Evolutionary conservation across 2,888 invertebrate species (phyloP).

Genomic region (Cheiracanthium punctorium): DNA sequence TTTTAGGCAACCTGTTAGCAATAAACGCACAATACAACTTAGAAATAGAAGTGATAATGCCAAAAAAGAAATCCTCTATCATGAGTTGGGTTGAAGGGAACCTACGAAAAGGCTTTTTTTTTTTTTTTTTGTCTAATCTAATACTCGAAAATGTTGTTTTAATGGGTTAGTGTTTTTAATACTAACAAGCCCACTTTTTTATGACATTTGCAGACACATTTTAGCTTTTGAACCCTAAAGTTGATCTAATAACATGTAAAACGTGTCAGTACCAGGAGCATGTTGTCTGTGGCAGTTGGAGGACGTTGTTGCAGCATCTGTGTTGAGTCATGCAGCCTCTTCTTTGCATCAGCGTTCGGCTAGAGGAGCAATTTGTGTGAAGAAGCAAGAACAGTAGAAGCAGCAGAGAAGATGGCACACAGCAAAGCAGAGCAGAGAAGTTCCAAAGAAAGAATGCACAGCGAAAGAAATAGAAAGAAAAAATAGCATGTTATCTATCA

Average conservation of each 20-base stretch:
- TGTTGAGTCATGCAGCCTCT: slow-evolving; percentile 56
- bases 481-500: slow-evolving; percentile 41
- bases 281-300: slow-evolving; percentile 54
- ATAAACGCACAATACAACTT: too few relatives aligned
- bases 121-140: too few relatives aligned
- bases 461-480: slow-evolving; percentile 37
- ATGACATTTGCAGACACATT: too few relatives aligned
- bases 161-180: too few relatives aligned
- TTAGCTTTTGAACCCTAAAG: too few relatives aligned
- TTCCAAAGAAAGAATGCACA: slow-evolving; percentile 39
- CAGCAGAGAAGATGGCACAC: slow-evolving; percentile 31
- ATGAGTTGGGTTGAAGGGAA: too few relatives aligned
- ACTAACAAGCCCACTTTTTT: too few relatives aligned
- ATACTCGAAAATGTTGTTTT: too few relatives aligned
- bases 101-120: too few relatives aligned
- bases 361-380: slow-evolving; percentile 41
- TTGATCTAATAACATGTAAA: slow-evolving; percentile 1
- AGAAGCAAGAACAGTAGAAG: slow-evolving; percentile 24
- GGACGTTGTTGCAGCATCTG: slow-evolving; percentile 48
- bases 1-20: too few relatives aligned
- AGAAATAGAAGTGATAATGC: too few relatives aligned
- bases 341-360: slow-evolving; percentile 61
- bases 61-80: too few relatives aligned
- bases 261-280: slow-evolving; percentile 45
- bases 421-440: slow-evolving; percentile 41